Evolutionary conservation across 30 jellyfish, hydroid and myxozoan species (phyloP), one percentile per base, ranked within the genome.

Genomic region (Clytia hemisphaerica): DNA sequence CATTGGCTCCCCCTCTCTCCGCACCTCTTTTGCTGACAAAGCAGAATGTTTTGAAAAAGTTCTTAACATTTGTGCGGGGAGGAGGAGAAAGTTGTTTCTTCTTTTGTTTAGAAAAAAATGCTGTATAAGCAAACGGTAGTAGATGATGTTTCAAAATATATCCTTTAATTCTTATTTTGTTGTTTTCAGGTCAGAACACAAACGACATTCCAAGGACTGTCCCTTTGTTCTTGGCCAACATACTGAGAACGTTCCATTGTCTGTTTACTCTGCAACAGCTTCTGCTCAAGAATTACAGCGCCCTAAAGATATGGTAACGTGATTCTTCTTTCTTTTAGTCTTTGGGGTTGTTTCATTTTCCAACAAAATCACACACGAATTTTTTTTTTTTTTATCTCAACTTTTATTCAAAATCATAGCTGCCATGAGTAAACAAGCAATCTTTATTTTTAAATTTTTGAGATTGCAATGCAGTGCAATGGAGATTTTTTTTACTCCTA

Each of bases 121-220:
- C n/a, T n/a, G n/a, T n/a, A n/a, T n/a, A n/a, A n/a, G n/a, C n/a
- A n/a, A n/a, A n/a, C n/a, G n/a, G n/a, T n/a, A n/a, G n/a, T n/a
- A n/a, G n/a, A n/a, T n/a, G n/a, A n/a, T n/a, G n/a, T 9, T 40
- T 40, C 53, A 9, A n/a, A 40, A 10, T n/a, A 29, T 57, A 51
- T 9, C 19, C 7, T 7, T 58, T 14, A 58, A 6, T 28, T 4
- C 18, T 27, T 4, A 18, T 27, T 34, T 22, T 6, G 12, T 30
- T 29, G 15, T 29, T 22, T 16, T 2, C 31, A 87, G 96, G 96
- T 87, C 96, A 0, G 96, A 87, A 45, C 96, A 87, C 54, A 92
- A 87, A 47, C 76, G 96, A 27, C 96, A 87, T 51, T 87, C 92
- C 12, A 27, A 92, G 35, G 57, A 76, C 82, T 87, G 96, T 34